Evolutionary conservation across 2,888 invertebrate species (phyloP).

Genomic region (Metallyticus violacea): DNA sequence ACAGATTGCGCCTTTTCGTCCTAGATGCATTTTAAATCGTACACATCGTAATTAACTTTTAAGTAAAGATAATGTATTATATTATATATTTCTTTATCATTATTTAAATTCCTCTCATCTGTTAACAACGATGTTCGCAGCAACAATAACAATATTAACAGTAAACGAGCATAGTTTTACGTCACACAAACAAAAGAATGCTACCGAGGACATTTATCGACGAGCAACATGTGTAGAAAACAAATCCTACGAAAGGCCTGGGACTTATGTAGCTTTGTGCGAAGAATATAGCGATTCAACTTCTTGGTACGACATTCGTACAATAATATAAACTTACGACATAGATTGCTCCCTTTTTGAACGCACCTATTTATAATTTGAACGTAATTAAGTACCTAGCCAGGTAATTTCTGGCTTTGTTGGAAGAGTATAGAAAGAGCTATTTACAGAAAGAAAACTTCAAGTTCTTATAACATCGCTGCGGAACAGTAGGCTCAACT

Average conservation of each 20-base stretch:
- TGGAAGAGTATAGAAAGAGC: background rate
- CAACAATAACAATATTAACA: background rate
- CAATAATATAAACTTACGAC: background rate
- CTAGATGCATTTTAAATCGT: background rate
- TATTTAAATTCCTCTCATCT: background rate
- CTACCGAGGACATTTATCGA: background rate
- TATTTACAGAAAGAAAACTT: background rate
- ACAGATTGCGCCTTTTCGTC: background rate
- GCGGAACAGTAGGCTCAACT: too few species aligned
- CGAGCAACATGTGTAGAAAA: background rate
- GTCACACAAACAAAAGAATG: background rate
- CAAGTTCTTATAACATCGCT: background rate
- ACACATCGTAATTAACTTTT: background rate
- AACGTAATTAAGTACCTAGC: background rate
- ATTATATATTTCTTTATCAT: background rate
- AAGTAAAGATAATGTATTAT: background rate
- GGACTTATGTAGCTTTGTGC: background rate
- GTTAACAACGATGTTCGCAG: background rate
- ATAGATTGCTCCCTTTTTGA: background rate
- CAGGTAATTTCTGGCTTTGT: background rate
- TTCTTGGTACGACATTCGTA: background rate
- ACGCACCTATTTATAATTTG: background rate
- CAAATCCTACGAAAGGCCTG: background rate
- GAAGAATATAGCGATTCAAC: background rate
- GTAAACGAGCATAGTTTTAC: background rate